Evolutionary conservation across 2,888 invertebrate genomes (phyloP).

Genomic region (Ecliptopera silaceata): DNA sequence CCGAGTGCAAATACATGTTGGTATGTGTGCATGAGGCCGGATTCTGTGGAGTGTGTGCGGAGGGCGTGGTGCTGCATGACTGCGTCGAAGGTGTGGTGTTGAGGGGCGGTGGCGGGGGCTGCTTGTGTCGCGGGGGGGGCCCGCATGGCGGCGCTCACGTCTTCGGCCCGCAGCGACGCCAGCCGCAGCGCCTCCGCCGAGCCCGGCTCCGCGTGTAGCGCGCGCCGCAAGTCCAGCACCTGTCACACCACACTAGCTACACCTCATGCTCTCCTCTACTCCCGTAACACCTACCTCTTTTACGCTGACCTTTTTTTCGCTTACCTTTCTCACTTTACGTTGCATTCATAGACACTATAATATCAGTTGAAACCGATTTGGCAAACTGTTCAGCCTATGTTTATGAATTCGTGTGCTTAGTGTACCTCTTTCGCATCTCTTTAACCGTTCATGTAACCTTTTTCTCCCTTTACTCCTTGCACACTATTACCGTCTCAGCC

Average conservation of each 20-base stretch:
- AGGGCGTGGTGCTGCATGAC: conserved; percentile 82
- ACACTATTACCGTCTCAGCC: background rate
- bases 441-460: no score
- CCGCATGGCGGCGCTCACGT: conserved; percentile 79
- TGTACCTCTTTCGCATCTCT: no score
- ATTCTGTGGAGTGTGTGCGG: conserved; percentile 75
- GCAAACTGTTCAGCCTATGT: no score
- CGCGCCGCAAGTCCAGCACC: conserved; percentile 92
- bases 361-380: no score
- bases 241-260: conserved; percentile 69
- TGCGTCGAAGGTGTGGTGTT: conserved; percentile 81
- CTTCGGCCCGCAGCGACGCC: conserved; percentile 78
- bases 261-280: conserved; percentile 31
- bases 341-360: no score
- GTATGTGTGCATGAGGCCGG: conserved; percentile 50
- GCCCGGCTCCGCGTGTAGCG: conserved; percentile 89
- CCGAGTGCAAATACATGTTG: conserved; percentile 41
- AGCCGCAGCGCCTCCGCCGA: conserved; percentile 81
- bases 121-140: conserved; percentile 45
- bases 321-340: background rate
- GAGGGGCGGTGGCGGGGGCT: conserved; percentile 62
- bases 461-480: background rate
- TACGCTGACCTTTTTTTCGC: background rate
- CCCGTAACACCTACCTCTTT: background rate
- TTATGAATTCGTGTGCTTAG: no score